These are phyloP conservation scores for Astropecten irregularis DNA, from an alignment of 53 echinoderm and acorn worm species.

Conservation along the genomic window DNA sequence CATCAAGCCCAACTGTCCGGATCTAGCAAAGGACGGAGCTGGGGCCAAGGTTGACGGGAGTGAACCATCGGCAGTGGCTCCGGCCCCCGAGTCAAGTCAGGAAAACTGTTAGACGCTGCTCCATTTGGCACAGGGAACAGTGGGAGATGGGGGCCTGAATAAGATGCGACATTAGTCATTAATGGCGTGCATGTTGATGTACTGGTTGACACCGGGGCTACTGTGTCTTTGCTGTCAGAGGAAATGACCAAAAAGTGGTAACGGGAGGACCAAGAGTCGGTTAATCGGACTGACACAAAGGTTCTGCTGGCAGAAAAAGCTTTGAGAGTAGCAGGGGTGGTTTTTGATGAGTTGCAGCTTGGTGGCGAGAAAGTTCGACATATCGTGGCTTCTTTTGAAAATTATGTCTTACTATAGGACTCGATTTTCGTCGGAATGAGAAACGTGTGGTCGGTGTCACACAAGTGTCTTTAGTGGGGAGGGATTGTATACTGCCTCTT, in stretches of 20 bases:
- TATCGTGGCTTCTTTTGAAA: background rate
- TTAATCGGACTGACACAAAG: background rate
- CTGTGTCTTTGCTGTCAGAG: constrained; percentile 11
- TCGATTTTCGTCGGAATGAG: too few relatives aligned
- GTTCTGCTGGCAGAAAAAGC: background rate
- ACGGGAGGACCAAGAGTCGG: background rate
- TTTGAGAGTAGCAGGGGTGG: background rate
- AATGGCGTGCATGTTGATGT: background rate
- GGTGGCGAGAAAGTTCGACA: background rate
- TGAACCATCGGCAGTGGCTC: background rate
- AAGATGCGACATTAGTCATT: background rate
- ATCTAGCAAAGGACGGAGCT: too few relatives aligned
- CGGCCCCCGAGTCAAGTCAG: background rate
- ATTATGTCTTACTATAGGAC: too few relatives aligned
- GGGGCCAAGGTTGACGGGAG: too few relatives aligned
- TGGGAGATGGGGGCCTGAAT: background rate
- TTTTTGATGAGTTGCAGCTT: background rate
- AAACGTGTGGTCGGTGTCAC: too few relatives aligned
- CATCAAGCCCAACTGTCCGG: too few relatives aligned
- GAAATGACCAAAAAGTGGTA: background rate
- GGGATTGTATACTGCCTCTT: background rate
- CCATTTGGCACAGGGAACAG: background rate
- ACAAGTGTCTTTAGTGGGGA: background rate
- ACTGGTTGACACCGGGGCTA: too few relatives aligned
- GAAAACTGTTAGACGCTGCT: background rate